A percentile compares a stretch with the other conserved stretches of the same genome.
Evolutionary conservation across 2,888 invertebrate genomes (phyloP).

Genomic region (Timandra comae): DNA sequence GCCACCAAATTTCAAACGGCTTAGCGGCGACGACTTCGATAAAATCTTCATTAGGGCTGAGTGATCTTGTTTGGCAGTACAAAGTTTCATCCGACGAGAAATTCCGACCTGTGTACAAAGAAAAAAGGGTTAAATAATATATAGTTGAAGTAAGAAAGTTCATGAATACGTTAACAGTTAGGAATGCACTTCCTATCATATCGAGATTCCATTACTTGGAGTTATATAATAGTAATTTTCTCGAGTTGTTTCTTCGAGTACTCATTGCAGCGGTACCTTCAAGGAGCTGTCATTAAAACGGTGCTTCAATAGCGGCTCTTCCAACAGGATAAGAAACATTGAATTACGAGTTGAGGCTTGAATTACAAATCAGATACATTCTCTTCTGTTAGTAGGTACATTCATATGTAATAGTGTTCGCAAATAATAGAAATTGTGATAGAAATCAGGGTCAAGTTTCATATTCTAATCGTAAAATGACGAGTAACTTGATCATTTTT

Average conservation of each 20-base stretch:
- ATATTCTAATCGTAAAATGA: too few species aligned
- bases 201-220: constrained; percentile 21
- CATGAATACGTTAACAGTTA: constrained; percentile 13
- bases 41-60: constrained; percentile 48
- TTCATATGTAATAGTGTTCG: too few species aligned
- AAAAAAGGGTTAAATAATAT: constrained; percentile 4
- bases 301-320: constrained; percentile 52
- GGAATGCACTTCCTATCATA: constrained; percentile 16
- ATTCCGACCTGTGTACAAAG: constrained; percentile 54
- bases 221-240: constrained; percentile 58
- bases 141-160: background rate
- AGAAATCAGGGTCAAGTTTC: too few species aligned
- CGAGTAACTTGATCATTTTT: too few species aligned
- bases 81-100: constrained; percentile 53
- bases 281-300: constrained; percentile 69
- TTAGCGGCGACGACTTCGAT: constrained; percentile 77
- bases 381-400: too few species aligned
- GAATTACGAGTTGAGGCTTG: constrained; percentile 28
- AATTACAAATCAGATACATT: constrained; percentile 20
- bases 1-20: constrained; percentile 79
- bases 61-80: constrained; percentile 73
- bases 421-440: too few species aligned
- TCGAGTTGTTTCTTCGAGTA: constrained; percentile 48
- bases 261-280: constrained; percentile 44
- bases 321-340: constrained; percentile 39